Base-by-base conservation (phyloP, 2,113 vertebrate species). In the Anoplopoma fimbria region DNA sequence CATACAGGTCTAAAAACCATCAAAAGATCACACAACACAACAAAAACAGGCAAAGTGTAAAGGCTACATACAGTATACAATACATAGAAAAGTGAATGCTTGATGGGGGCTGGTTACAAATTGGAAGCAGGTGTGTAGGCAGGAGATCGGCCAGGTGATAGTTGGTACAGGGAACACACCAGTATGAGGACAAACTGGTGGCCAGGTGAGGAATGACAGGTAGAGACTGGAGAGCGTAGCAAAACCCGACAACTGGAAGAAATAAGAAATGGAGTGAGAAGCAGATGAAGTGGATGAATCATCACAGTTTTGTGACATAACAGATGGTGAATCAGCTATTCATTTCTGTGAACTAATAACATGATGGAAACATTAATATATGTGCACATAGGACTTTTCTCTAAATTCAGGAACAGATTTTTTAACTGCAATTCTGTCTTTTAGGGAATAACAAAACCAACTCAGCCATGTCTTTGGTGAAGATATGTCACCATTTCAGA, bases 51-150 rank as follows among this genome's bases (percentile, higher is more conserved):
- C 33, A 42, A 67, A 33, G 34, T 2, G 40, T 6, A 64, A 12
- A 17, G 45, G n/a, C 36, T 67, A 47, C 21, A 23, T 12, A 34
- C 6, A 69, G n/a, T 13, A 47, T 1, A 55, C 21, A 64, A 47
- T 12, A n/a, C 23, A 23, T 27, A 15, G 12, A 55, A 51, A 47
- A n/a, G 27, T 25, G 6, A 75, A 51, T 6, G 23, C n/a, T 68
- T 23, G 21, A 13, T 38, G 47, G 12, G 1, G 36, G n/a, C 33
- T 86, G 33, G 49, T 51, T 29, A 57, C 4, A 60, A n/a, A 75
- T 75, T 13, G 7, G 34, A 82, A 53, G 36, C 71, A 76, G 5
- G 58, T 77, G 75, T 79, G 51, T 63, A 36, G 14, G 1, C 64
- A 61, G 31, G 49, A 49, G 63, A 53, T 23, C 60, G 33, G 25